Percentiles rank a stretch among this genome's conserved stretches.
Evolutionary conservation across 1,140 invertebrate species (phyloP).

Genomic region (Drosophila virilis): DNA sequence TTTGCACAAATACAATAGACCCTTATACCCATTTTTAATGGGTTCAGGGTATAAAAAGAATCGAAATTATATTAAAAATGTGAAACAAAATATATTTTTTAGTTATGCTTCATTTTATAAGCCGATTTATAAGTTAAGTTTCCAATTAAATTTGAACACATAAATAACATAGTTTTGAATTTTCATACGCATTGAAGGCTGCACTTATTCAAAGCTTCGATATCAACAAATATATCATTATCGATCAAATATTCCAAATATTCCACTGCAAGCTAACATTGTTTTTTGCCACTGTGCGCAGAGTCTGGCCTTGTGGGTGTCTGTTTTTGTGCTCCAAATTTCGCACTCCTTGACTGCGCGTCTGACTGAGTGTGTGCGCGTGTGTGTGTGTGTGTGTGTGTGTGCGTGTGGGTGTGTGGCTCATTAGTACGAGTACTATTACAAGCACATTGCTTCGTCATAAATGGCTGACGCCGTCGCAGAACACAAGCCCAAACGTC

Average conservation of each 20-base stretch:
- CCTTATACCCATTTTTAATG: too few species aligned
- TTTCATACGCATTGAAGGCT: too few species aligned
- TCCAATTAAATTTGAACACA: too few species aligned
- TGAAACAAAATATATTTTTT: too few species aligned
- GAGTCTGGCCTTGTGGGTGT: slow-evolving; percentile 35
- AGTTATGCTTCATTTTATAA: too few species aligned
- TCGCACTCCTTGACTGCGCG: slow-evolving; percentile 28
- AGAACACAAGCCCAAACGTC: slow-evolving; percentile 43
- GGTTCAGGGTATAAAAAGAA: too few species aligned
- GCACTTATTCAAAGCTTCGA: too few species aligned
- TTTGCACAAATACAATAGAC: too few species aligned
- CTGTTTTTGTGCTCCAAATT: slow-evolving; percentile 48
- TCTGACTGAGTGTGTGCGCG: slow-evolving; percentile 9
- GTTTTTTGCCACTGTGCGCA: slow-evolving; percentile 24
- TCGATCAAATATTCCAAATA: neutral
- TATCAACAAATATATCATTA: too few species aligned
- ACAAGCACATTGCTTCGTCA: slow-evolving; percentile 68
- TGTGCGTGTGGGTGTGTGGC: slow-evolving; percentile 36
- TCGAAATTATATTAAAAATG: too few species aligned
- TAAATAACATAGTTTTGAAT: too few species aligned
- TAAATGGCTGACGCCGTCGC: slow-evolving; percentile 68
- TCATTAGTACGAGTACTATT: slow-evolving; percentile 69
- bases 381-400: slow-evolving; percentile 11
- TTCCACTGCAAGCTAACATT: neutral
- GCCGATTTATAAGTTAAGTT: too few species aligned